Evolutionary conservation across 1,140 invertebrate species (phyloP).

Genomic region (Drosophila cardini): DNA sequence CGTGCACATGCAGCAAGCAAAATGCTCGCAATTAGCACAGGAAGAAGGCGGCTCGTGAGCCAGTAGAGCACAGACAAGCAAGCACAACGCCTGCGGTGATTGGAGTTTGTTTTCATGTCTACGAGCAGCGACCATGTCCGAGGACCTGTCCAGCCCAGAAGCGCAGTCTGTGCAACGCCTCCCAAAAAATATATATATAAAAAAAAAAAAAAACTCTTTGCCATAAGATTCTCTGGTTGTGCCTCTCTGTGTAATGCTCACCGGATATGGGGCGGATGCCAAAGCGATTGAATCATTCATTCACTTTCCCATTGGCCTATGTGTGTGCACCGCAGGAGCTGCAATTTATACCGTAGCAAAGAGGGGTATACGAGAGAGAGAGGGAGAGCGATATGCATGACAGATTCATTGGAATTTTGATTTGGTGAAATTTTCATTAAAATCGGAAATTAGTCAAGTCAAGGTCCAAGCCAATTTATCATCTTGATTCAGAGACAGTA

Average conservation of each 20-base stretch:
- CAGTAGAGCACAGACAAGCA: constrained; percentile 60
- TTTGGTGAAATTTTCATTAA: constrained; percentile 68
- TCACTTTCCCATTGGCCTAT: constrained; percentile 42
- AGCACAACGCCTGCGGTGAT: constrained; percentile 24
- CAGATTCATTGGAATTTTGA: constrained; percentile 73
- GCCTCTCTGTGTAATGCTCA: constrained; percentile 63
- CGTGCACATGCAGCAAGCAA: constrained; percentile 60
- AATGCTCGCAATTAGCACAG: constrained; percentile 65
- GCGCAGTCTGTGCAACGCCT: constrained; percentile 66
- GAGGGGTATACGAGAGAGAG: neutral
- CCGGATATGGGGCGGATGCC: constrained; percentile 82
- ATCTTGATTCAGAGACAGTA: constrained; percentile 35
- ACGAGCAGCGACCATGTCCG: constrained; percentile 11
- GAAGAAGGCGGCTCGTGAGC: constrained; percentile 62
- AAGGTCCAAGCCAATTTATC: constrained; percentile 60
- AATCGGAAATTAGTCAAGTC: constrained; percentile 70
- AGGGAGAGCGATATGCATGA: constrained; percentile 53
- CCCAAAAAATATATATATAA: constrained; percentile 39
- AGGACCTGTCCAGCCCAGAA: constrained; percentile 38
- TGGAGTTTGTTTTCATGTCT: constrained; percentile 1
- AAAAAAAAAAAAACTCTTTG: neutral
- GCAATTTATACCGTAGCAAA: constrained; percentile 60
- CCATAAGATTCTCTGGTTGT: constrained; percentile 14
- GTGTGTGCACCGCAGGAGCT: constrained; percentile 36
- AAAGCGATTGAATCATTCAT: constrained; percentile 80